phyloP scores from a whole-genome alignment of 2,888 invertebrate genomes.

The Parelbella ahira region DNA sequence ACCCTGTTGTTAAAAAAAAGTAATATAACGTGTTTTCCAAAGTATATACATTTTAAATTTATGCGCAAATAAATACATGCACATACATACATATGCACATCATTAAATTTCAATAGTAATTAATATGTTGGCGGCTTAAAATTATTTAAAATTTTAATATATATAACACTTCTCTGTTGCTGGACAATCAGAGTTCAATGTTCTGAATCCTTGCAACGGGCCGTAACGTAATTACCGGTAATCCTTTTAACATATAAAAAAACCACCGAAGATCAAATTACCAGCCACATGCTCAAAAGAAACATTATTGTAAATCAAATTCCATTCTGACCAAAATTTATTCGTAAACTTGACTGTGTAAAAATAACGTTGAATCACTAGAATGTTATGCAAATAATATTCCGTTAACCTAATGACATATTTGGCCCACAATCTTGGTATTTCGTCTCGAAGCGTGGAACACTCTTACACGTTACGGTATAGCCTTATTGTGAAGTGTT shows the following conservation, averaged over 20 bases:
- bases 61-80: no score
- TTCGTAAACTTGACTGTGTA: slow-evolving; percentile 3
- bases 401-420: slow-evolving; percentile 73
- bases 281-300: no score
- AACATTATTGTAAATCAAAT: no score
- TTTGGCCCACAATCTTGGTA: slow-evolving; percentile 63
- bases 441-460: slow-evolving; percentile 45
- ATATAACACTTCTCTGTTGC: slow-evolving; percentile 6
- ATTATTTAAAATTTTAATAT: slow-evolving; percentile 10
- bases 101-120: no score
- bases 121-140: no score
- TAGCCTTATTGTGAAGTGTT: slow-evolving; percentile 50
- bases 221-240: slow-evolving; percentile 54
- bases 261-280: no score
- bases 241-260: slow-evolving; percentile 55
- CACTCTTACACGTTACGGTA: slow-evolving; percentile 69
- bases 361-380: slow-evolving; percentile 36
- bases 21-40: no score
- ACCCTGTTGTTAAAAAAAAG: slow-evolving; percentile 83
- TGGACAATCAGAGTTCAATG: slow-evolving; percentile 47
- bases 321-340: no score
- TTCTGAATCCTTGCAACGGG: slow-evolving; percentile 59
- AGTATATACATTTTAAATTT: no score
- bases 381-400: slow-evolving; percentile 56
- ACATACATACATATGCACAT: neutral